Base-by-base conservation (phyloP, 2,797 vertebrate species). In the Phrynocephalus forsythii region DNA sequence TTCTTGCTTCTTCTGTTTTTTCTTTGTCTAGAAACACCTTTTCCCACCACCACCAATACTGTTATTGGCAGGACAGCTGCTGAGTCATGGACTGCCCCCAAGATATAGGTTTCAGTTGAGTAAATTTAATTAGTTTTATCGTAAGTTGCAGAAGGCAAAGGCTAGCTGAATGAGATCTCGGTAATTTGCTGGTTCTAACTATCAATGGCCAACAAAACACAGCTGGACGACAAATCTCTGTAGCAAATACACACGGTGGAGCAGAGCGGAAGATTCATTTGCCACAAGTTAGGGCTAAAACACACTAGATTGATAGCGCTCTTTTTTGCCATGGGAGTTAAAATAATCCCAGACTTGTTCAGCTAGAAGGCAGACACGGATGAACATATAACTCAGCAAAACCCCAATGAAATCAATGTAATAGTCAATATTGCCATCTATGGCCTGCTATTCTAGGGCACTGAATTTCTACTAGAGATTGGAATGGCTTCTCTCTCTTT, bases 231-330 rank as follows among this genome's bases (percentile, higher is more conserved):
- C 82, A 88, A 85, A 72, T 88, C 56, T 81, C n/a, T n/a, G 24
- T 15, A 38, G 48, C 68, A 79, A 66, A 84, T 71, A 26, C 52
- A 86, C 15, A 52, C 33, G 44, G 22, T 5, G 13, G 26, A 48
- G 52, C 63, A 33, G 18, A 13, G 72, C 5, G 18, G 28, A 63
- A 3, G 33, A 80, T 66, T 71, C 90, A 44, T 89, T 90, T 88
- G 33, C 71, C 73, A 26, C n/a, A 77, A 86, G 67, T 86, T 30
- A 78, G 66, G 78, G 44, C 63, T 50, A 71, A 76, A 72, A 66
- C 20, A 24, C 86, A 22, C 6, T 48, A 80, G 63, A 87, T 86
- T 90, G 82, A 79, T 82, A 73, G 56, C 24, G 30, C 26, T 48
- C 5, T 7, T 56, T 63, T 63, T 50, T 85, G 76, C 69, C 79